Conservation (phyloP, 2,797 vertebrate genomes). For the Micropoecilia bifurca region DNA sequence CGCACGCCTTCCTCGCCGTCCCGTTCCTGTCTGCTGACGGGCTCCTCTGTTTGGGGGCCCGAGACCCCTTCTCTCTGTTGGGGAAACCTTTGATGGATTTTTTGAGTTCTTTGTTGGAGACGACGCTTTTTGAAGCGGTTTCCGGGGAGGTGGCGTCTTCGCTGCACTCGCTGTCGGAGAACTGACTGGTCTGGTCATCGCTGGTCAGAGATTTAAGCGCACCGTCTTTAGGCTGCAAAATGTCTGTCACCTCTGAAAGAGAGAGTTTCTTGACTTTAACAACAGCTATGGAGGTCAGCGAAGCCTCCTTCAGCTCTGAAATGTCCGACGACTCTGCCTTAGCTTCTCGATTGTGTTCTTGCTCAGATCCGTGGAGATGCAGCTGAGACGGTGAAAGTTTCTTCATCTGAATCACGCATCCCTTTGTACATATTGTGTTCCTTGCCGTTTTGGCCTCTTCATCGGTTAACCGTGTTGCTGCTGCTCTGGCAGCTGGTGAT, state of each 20-base stretch:
- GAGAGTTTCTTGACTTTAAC: conserved; percentile 39
- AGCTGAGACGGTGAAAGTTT: background rate
- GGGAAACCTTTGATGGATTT: background rate
- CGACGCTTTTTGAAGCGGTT: background rate
- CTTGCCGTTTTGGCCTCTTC: background rate
- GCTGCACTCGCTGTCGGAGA: background rate
- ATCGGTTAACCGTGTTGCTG: background rate
- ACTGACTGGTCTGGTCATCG: background rate
- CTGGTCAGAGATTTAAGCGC: background rate
- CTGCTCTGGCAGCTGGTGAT: background rate
- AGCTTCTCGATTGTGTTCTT: background rate
- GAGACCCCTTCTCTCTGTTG: conserved; percentile 29
- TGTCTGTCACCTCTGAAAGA: conserved; percentile 12
- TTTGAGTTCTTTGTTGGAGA: conserved; percentile 13
- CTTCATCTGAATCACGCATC: conserved; percentile 18
- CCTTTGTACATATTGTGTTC: conserved; percentile 9
- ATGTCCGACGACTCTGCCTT: background rate
- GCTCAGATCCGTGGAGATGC: background rate
- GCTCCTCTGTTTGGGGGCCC: conserved; percentile 47
- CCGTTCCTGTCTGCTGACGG: conserved; percentile 38
- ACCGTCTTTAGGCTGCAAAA: background rate
- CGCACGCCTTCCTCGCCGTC: conserved; percentile 73
- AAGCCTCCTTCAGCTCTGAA: conserved; percentile 28
- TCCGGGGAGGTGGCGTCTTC: background rate
- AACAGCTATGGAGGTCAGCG: background rate